phyloP scores from a whole-genome alignment of 1,140 invertebrate species.

The Triops longicaudatus region DNA sequence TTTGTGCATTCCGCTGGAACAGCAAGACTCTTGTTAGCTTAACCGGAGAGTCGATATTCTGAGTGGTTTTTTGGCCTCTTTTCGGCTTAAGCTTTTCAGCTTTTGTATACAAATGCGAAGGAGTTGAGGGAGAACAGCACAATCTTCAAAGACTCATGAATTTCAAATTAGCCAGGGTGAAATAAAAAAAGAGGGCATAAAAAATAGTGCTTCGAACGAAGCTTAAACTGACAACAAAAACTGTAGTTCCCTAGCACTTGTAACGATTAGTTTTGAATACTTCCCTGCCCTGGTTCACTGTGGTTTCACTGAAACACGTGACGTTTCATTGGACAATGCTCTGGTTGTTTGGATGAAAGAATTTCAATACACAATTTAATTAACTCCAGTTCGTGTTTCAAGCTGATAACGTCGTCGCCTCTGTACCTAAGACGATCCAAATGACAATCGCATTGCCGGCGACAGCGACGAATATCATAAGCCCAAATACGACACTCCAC shows the following conservation, averaged over 20 bases:
- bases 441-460: conserved; percentile 1
- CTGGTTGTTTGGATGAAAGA: too few relatives aligned
- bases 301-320: too few relatives aligned
- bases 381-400: neutral
- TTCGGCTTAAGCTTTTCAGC: neutral
- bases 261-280: too few relatives aligned
- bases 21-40: neutral
- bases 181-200: neutral
- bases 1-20: neutral
- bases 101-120: neutral
- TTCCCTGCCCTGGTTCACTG: too few relatives aligned
- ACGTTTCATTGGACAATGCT: too few relatives aligned
- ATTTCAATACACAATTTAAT: neutral
- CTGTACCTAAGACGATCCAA: neutral
- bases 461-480: conserved; percentile 1
- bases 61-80: neutral
- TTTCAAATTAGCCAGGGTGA: neutral
- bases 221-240: neutral
- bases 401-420: neutral
- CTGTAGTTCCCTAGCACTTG: too few relatives aligned
- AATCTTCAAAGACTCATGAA: neutral
- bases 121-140: neutral
- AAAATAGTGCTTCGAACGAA: neutral
- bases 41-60: neutral
- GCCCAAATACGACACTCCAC: neutral